A percentile compares a stretch with the other conserved stretches of the same genome.
Evolutionary conservation across 2,888 invertebrate genomes (phyloP).

Genomic region (Cremastinae sp.): DNA sequence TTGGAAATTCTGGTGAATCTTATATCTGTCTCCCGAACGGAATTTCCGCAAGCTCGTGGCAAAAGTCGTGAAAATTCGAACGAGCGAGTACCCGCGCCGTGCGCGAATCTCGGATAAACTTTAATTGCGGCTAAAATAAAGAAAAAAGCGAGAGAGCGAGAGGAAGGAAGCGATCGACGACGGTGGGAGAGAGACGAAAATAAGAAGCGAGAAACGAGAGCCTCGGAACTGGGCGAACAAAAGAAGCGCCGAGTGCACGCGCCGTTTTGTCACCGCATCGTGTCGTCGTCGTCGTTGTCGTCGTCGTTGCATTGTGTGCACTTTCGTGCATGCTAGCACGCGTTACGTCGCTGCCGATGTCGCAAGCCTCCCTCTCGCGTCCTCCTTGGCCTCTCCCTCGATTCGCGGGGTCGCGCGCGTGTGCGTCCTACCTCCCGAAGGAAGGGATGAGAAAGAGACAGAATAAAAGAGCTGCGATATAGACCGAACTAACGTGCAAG

Average conservation of each 20-base stretch:
- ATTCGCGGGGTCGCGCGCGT: constrained; percentile 71
- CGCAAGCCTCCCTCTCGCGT: constrained; percentile 16
- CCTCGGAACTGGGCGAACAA: constrained; percentile 52
- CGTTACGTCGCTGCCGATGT: constrained; percentile 64
- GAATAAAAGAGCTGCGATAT: too few relatives aligned
- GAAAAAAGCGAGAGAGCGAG: too few relatives aligned
- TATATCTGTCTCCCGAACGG: too few relatives aligned
- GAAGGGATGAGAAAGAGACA: too few relatives aligned
- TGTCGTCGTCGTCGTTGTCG: constrained; percentile 7
- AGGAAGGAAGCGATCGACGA: too few relatives aligned
- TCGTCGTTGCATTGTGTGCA: constrained; percentile 6
- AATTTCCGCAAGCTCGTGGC: too few relatives aligned
- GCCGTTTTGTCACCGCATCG: constrained; percentile 57
- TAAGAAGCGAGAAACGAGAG: neutral
- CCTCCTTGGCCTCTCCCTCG: constrained; percentile 24
- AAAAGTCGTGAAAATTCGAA: too few relatives aligned
- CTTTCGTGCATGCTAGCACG: neutral
- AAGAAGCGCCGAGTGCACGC: constrained; percentile 57
- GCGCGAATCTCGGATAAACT: too few relatives aligned
- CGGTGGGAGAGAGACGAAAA: neutral
- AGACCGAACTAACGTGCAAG: too few relatives aligned
- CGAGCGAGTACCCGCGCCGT: too few relatives aligned
- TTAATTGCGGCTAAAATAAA: too few relatives aligned
- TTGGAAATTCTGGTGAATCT: too few relatives aligned
- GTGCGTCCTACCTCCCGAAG: constrained; percentile 75